phyloP scores from a whole-genome alignment of 2,888 invertebrate species.

The Encarsia formosa region DNA sequence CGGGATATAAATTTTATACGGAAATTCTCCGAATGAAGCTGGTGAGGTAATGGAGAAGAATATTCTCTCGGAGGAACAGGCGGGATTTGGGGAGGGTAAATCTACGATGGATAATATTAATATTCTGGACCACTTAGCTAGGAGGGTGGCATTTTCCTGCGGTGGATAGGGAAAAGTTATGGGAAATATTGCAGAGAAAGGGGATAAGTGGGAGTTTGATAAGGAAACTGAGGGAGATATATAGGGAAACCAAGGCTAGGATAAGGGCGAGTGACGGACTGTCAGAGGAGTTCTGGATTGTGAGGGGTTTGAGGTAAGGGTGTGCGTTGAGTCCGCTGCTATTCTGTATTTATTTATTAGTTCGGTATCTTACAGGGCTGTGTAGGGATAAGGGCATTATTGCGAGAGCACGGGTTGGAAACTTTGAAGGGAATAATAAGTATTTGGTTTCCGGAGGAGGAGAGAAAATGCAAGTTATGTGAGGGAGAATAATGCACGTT shows the following conservation, averaged over 20 bases:
- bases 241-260: neutral
- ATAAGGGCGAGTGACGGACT: neutral
- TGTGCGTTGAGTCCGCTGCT: neutral
- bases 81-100: conserved; percentile 22
- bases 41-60: conserved; percentile 14
- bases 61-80: conserved; percentile 21
- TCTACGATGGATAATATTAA: conserved; percentile 21
- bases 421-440: no score
- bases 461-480: no score
- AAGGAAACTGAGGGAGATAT: neutral
- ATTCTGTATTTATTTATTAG: neutral
- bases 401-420: no score
- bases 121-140: conserved; percentile 13
- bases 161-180: conserved; percentile 22
- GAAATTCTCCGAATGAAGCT: conserved; percentile 24
- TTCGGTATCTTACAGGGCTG: no score
- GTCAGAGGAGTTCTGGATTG: neutral
- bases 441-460: no score
- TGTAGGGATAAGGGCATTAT: no score
- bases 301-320: neutral
- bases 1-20: conserved; percentile 28
- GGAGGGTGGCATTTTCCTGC: conserved; percentile 27
- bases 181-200: conserved; percentile 16
- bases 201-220: conserved; percentile 3
- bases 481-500: no score